These are phyloP conservation scores for Proteles cristata DNA, from an alignment of 2,113 vertebrate genomes.

Conservation along the genomic window DNA sequence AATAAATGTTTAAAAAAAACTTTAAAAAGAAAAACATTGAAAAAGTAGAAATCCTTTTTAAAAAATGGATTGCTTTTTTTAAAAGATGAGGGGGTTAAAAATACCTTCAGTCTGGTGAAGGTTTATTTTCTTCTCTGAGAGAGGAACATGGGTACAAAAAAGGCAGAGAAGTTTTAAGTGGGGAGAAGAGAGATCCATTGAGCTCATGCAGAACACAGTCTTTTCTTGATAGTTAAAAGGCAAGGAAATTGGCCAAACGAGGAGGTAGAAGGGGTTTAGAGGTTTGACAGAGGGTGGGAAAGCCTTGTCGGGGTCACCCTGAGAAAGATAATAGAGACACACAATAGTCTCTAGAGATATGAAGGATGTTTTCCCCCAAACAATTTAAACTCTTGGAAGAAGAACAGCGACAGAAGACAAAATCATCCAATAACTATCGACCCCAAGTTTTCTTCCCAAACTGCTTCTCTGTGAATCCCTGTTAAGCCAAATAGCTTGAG, in stretches of 20 bases:
- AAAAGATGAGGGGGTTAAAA: conserved; percentile 24
- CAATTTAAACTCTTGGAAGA: not conserved
- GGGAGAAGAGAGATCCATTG: not conserved
- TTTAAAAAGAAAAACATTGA: not conserved
- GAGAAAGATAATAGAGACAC: not conserved
- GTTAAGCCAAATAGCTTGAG: not conserved
- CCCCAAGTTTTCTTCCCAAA: not conserved
- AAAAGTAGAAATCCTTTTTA: conserved; percentile 37
- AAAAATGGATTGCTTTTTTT: not conserved
- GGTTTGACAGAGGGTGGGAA: not conserved
- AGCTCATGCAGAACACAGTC: not conserved
- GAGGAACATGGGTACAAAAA: not conserved
- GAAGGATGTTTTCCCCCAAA: not conserved
- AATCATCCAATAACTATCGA: not conserved
- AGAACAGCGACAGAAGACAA: not conserved
- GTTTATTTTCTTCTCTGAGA: conserved; percentile 40
- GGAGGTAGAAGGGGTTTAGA: rapidly evolving
- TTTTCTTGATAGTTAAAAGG: not conserved
- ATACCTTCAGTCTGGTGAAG: conserved; percentile 30
- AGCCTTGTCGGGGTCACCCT: not conserved
- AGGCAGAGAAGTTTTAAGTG: not conserved
- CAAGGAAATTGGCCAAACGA: not conserved
- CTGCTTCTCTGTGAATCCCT: not conserved
- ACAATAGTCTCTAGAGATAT: not conserved
- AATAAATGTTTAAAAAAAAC: too few species aligned